phyloP scores from a whole-genome alignment of 2,888 invertebrate species.

The Zaprionus bogoriensis region DNA sequence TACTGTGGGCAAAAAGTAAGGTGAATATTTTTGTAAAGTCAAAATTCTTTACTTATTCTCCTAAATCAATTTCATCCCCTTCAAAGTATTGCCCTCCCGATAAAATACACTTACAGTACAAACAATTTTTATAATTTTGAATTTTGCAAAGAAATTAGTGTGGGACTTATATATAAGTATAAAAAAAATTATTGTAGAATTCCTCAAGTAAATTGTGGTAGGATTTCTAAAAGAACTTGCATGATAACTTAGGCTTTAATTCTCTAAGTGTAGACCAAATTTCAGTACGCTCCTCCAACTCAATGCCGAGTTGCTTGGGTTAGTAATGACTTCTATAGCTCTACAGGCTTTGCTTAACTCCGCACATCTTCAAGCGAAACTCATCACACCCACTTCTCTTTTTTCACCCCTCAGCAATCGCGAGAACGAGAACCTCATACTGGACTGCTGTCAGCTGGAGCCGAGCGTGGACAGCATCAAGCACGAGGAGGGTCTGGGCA shows the following conservation, averaged over 20 bases:
- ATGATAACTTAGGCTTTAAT: background rate
- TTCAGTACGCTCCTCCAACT: background rate
- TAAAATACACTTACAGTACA: too few species aligned
- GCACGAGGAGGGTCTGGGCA: slow-evolving; percentile 87
- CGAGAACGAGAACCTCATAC: slow-evolving; percentile 94
- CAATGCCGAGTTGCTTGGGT: background rate
- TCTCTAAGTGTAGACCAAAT: background rate
- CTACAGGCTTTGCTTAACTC: background rate
- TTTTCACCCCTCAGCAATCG: slow-evolving; percentile 67
- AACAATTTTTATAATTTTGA: too few species aligned
- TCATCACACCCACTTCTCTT: background rate
- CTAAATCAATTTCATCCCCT: too few species aligned
- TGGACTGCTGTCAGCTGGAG: slow-evolving; percentile 97
- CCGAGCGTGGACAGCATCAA: slow-evolving; percentile 90
- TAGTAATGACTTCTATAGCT: too few species aligned
- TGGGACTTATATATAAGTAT: too few species aligned
- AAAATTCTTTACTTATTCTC: too few species aligned
- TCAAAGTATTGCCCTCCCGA: too few species aligned
- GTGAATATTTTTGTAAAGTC: too few species aligned
- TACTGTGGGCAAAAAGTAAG: too few species aligned
- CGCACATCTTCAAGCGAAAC: background rate
- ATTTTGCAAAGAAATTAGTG: too few species aligned
- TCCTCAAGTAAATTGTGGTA: background rate
- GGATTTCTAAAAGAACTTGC: background rate
- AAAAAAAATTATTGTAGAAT: too few species aligned